phyloP scores from a whole-genome alignment of 2,888 invertebrate species.

The Chloroclystis v-ata region DNA sequence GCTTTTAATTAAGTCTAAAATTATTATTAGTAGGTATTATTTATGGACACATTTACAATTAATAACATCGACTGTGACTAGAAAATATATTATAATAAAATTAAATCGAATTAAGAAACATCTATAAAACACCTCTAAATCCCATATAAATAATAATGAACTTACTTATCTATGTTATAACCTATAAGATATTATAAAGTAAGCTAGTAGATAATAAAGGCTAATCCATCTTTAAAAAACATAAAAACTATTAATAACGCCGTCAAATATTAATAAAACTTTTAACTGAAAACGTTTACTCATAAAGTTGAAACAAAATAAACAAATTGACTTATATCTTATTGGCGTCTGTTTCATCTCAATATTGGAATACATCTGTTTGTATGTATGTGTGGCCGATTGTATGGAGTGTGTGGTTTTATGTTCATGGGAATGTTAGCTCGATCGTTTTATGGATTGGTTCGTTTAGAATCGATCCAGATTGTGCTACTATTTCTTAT shows the following conservation, averaged over 20 bases:
- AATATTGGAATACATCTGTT: slow-evolving; percentile 47
- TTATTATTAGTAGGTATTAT: too few species aligned
- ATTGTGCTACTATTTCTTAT: not conserved
- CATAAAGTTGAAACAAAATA: slow-evolving; percentile 61
- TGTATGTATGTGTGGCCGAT: slow-evolving; percentile 9
- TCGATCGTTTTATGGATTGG: slow-evolving; percentile 25
- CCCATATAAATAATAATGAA: too few species aligned
- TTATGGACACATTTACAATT: too few species aligned
- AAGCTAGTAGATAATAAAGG: too few species aligned
- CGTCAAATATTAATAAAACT: slow-evolving; percentile 24
- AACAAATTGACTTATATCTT: slow-evolving; percentile 50
- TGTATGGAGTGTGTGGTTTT: slow-evolving; percentile 22
- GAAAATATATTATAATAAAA: too few species aligned
- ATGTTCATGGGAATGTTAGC: slow-evolving; percentile 28
- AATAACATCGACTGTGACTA: too few species aligned
- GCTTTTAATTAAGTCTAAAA: too few species aligned
- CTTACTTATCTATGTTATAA: too few species aligned
- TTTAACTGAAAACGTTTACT: slow-evolving; percentile 54
- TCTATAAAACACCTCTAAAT: too few species aligned
- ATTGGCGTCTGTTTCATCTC: slow-evolving; percentile 53
- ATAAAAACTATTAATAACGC: slow-evolving; percentile 9
- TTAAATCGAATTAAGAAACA: too few species aligned
- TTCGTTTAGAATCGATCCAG: not conserved
- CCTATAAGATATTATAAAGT: not conserved
- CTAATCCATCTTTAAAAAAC: not conserved